Percentiles rank a stretch among this genome's conserved stretches.
Evolutionary conservation across 2,797 vertebrate genomes (phyloP).

Genomic region (Orestias chungarensis): DNA sequence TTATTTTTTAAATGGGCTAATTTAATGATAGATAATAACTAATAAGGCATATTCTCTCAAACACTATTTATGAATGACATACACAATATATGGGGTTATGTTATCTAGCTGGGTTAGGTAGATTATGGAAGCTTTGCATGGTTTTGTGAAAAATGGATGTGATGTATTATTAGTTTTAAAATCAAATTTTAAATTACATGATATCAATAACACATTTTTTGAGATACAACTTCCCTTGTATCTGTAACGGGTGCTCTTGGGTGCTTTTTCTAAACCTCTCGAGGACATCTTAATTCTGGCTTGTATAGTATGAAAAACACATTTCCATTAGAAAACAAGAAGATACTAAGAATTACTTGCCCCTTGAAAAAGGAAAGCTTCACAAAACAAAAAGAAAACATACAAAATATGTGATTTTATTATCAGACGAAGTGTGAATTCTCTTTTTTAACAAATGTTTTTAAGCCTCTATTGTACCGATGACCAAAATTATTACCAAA

Average conservation of each 20-base stretch:
- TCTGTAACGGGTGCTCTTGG: not conserved
- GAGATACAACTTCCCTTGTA: too few species aligned
- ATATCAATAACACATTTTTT: too few species aligned
- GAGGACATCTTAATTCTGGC: not conserved
- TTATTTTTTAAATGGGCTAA: too few species aligned
- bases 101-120: too few species aligned
- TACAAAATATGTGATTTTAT: not conserved
- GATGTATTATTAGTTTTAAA: too few species aligned
- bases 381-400: not conserved
- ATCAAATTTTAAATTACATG: too few species aligned
- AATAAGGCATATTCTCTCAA: too few species aligned
- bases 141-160: too few species aligned
- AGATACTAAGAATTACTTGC: not conserved
- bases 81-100: too few species aligned
- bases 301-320: not conserved
- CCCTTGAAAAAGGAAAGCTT: not conserved
- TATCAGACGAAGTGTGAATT: not conserved
- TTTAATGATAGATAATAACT: too few species aligned
- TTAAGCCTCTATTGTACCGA: not conserved
- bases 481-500: conserved; percentile 28
- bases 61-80: too few species aligned
- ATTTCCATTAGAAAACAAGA: not conserved
- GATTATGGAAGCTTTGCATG: too few species aligned
- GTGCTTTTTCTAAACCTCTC: not conserved
- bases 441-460: not conserved